These are phyloP conservation scores for Prochilodus magdalenae DNA, from an alignment of 2,113 vertebrate genomes.

Conservation along the genomic window DNA sequence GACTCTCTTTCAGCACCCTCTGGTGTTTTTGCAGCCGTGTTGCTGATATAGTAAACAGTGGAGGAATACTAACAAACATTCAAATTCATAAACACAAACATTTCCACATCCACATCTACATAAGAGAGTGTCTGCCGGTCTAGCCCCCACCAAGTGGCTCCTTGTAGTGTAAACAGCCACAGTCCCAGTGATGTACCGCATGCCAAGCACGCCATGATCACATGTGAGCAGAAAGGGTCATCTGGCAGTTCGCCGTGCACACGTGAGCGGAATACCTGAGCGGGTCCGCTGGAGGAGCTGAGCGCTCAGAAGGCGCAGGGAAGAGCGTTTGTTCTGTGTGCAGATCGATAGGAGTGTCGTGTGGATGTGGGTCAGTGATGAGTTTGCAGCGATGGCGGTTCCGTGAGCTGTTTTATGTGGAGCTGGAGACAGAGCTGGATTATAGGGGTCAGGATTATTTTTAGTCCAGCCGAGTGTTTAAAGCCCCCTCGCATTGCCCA, in stretches of 20 bases:
- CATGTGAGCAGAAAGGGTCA: background rate
- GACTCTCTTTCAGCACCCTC: too few species aligned
- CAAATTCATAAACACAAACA: too few species aligned
- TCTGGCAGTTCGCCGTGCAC: background rate
- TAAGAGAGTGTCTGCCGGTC: too few species aligned
- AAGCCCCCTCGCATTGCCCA: slow-evolving; percentile 28
- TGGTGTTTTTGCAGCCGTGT: too few species aligned
- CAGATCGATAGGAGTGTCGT: background rate
- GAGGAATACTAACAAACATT: too few species aligned
- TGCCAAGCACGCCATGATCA: background rate
- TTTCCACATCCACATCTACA: too few species aligned
- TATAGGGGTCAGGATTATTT: slow-evolving; percentile 45
- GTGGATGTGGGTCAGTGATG: background rate
- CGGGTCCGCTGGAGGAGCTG: background rate
- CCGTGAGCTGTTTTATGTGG: background rate
- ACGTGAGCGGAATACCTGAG: background rate
- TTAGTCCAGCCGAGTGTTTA: slow-evolving; percentile 43
- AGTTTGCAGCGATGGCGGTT: background rate
- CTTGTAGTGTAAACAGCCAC: too few species aligned
- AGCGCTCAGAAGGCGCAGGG: background rate
- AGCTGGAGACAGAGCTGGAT: slow-evolving; percentile 18
- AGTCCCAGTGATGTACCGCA: background rate
- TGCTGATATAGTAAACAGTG: too few species aligned
- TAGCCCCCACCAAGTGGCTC: too few species aligned
- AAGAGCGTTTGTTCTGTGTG: background rate